Percentiles rank a stretch among this genome's conserved stretches.
Evolutionary conservation across 1,140 invertebrate species (phyloP).

Genomic region (Polypedilum vanderplanki): DNA sequence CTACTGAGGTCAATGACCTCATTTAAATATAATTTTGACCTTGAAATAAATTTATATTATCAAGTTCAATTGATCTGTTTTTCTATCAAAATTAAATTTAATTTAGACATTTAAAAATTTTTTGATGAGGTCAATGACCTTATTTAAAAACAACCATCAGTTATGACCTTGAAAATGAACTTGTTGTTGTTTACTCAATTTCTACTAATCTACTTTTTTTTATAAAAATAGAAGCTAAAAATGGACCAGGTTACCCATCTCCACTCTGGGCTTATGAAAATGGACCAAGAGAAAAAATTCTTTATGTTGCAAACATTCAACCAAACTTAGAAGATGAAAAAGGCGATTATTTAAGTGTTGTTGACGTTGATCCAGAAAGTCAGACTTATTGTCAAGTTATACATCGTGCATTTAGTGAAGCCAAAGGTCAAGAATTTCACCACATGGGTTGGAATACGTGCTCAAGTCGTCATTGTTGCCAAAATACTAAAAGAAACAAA

Average conservation of each 20-base stretch:
- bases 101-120: no score
- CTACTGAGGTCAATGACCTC: no score
- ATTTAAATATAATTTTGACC: no score
- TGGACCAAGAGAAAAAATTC: conserved; percentile 72
- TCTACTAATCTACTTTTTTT: no score
- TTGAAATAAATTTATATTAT: no score
- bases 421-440: conserved; percentile 82
- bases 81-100: no score
- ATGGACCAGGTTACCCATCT: conserved; percentile 66
- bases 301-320: conserved; percentile 83
- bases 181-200: no score
- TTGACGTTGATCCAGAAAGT: conserved; percentile 85
- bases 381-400: conserved; percentile 83
- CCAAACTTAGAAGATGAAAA: conserved; percentile 56
- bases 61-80: no score
- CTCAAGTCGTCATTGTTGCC: conserved; percentile 65
- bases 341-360: conserved; percentile 81
- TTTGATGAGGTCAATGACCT: no score
- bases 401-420: conserved; percentile 69
- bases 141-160: no score
- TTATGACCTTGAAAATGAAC: no score
- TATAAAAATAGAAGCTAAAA: conserved; percentile 33
- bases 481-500: conserved; percentile 54
- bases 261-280: conserved; percentile 74
- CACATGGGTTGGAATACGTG: conserved; percentile 96